Evolutionary conservation across 2,888 invertebrate genomes (phyloP).

Genomic region (Strigamia maritima): DNA sequence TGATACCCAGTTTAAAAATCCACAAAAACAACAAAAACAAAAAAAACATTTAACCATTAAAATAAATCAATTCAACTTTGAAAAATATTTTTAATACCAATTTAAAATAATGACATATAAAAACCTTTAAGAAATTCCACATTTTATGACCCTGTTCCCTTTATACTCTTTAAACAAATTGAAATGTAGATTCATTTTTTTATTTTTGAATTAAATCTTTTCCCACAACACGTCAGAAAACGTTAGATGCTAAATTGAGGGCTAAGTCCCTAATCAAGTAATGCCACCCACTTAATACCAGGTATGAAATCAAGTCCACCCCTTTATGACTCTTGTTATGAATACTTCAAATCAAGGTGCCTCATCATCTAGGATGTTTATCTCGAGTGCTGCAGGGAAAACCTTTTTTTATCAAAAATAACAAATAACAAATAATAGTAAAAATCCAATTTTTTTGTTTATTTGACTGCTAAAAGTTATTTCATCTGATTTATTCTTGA

Average conservation of each 20-base stretch:
- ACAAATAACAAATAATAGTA: too few species aligned
- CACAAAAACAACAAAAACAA: too few species aligned
- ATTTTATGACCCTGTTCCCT: neutral
- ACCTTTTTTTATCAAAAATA: neutral
- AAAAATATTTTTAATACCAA: too few species aligned
- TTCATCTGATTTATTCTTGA: neutral
- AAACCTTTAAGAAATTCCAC: neutral
- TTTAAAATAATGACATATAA: too few species aligned
- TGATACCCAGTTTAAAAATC: too few species aligned
- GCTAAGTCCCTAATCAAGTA: neutral
- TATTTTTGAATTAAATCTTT: neutral
- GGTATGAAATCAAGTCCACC: slow-evolving; percentile 7
- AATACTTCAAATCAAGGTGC: neutral
- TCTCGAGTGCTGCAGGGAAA: neutral
- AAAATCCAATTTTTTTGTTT: too few species aligned
- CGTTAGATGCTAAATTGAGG: neutral
- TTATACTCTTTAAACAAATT: neutral
- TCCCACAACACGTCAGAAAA: neutral
- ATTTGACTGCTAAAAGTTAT: neutral
- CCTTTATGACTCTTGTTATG: slow-evolving; percentile 9
- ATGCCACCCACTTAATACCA: neutral
- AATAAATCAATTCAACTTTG: too few species aligned
- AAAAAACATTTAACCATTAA: too few species aligned
- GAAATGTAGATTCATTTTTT: neutral
- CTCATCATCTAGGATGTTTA: slow-evolving; percentile 13